phyloP scores from a whole-genome alignment of 2,797 vertebrate genomes.

The Micromesistius poutassou region DNA sequence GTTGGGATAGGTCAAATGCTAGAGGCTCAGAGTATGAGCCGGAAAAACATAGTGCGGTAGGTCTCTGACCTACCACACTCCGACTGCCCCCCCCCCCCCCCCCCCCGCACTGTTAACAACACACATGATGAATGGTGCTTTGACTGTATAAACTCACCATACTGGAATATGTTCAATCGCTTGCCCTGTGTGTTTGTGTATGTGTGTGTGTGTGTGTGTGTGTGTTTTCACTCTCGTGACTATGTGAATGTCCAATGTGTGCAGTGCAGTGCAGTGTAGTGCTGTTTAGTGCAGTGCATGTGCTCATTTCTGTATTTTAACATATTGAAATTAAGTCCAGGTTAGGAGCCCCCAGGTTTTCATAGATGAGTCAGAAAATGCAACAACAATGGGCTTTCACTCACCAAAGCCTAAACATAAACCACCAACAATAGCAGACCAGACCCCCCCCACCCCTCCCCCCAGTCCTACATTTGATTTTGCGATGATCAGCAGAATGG shows the following conservation, averaged over 20 bases:
- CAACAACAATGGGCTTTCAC: neutral
- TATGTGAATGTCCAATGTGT: no score
- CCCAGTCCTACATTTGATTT: neutral
- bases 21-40: no score
- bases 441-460: no score
- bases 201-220: neutral
- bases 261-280: no score
- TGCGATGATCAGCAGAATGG: neutral
- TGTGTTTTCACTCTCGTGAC: no score
- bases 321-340: neutral
- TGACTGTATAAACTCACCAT: slow-evolving; percentile 50
- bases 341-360: neutral
- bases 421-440: neutral
- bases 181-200: neutral
- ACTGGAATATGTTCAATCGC: slow-evolving; percentile 56
- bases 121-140: slow-evolving; percentile 43
- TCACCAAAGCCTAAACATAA: neutral
- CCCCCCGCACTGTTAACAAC: slow-evolving; percentile 23
- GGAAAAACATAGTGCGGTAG: no score
- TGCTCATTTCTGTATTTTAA: neutral
- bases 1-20: no score
- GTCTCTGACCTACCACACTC: no score
- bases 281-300: neutral
- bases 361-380: neutral
- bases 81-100: no score